Evolutionary conservation across 2,113 vertebrate genomes (phyloP), one percentile per base, ranked within the genome.

Genomic region (Eptesicus fuscus): DNA sequence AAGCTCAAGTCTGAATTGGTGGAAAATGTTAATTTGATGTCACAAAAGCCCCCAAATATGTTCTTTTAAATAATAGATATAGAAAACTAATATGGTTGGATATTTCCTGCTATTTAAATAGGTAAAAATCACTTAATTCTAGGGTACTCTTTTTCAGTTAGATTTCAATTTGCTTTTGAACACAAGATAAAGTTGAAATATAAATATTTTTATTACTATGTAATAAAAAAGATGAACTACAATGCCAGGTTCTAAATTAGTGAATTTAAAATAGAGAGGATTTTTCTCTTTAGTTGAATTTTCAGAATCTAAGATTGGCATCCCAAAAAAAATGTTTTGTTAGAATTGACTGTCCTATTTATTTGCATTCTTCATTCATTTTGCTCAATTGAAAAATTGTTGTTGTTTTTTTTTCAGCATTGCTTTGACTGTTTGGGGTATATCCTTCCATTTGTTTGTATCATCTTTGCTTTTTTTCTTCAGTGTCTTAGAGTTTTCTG

Each of bases 61-160:
- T 92, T 86, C n/a, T 93, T 93, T 97, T 78, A 88, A 87, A 71
- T 83, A 89, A 86, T 84, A 79, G 30, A 30, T 93, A 49, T 28
- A 94, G 18, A 90, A 83, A 87, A 73, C 76, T 47, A 92, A 59
- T 70, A 90, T 67, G 22, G 14, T 44, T 86, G 87, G 63, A 87
- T 65, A 25, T 69, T 77, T 94, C 78, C 47, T 93, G n/a, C 10
- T 40, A 65, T 59, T 91, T 92, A 71, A 77, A 35, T 82, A 83
- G 17, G 37, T 94, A 82, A 73, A 77, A 63, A 59, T 70, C n/a
- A 93, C 9, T 92, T 22, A 79, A 67, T 91, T 3, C n/a, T 59
- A 79, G 30, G n/a, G 32, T 83, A n/a, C 7, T 88, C 7, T 42
- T 25, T 92, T 92, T 92, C 20, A 30, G 20, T 53, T 88, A 88